Evolutionary conservation across 1,140 invertebrate species (phyloP).

Genomic region (Caenorhabditis brenneri): DNA sequence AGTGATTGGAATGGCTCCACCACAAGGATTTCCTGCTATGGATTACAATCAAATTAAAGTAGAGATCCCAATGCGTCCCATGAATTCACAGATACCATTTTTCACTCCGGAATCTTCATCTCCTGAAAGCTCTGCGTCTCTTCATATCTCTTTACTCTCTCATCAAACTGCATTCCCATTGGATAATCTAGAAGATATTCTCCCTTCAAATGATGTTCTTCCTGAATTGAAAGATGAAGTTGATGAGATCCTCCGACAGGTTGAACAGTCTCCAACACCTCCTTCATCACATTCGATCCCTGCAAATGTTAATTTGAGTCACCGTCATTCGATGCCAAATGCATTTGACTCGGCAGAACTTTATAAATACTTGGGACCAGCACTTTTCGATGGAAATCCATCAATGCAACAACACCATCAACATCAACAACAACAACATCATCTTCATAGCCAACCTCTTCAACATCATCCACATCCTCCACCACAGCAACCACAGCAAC

Average conservation of each 20-base stretch:
- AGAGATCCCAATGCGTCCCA: constrained; percentile 46
- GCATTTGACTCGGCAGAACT: constrained; percentile 30
- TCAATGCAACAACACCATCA: not conserved
- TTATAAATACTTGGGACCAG: constrained; percentile 41
- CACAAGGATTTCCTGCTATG: not conserved
- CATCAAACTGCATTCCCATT: constrained; percentile 42
- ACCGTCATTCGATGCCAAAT: constrained; percentile 28
- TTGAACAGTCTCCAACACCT: constrained; percentile 22
- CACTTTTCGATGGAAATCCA: constrained; percentile 24
- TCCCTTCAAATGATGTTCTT: constrained; percentile 41
- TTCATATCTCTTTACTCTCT: constrained; percentile 18
- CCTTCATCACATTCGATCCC: not conserved
- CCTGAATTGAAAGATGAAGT: constrained; percentile 56
- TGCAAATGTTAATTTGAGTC: not conserved
- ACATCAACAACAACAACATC: not conserved
- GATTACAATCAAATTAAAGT: constrained; percentile 44
- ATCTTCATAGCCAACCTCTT: too few species aligned
- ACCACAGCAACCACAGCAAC: not conserved
- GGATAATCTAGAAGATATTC: constrained; percentile 29
- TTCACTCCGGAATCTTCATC: constrained; percentile 48
- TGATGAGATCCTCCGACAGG: constrained; percentile 55
- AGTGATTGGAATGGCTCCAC: not conserved
- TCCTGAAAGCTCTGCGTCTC: constrained; percentile 46
- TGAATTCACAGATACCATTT: constrained; percentile 42
- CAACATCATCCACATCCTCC: not conserved